Evolutionary conservation across 1,140 invertebrate species (phyloP), one percentile per base, ranked within the genome.

Genomic region (Phenacoccus solenopsis): DNA sequence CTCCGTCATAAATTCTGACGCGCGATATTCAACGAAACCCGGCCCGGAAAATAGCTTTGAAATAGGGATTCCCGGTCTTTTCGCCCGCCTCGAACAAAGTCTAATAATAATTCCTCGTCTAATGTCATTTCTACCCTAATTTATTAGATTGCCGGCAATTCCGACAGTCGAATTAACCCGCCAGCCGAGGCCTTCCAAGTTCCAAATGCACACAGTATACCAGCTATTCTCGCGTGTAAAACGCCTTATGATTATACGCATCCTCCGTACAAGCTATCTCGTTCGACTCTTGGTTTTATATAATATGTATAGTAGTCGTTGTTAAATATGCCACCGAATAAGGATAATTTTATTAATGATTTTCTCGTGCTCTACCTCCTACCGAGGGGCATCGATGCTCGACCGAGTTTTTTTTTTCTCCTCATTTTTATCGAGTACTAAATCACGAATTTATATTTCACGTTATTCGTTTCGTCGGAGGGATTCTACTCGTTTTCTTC

Each of bases 91-190:
- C 38, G 16, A 64, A 9, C 2, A 64, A 38, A 9, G 59, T 64
- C 59, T 64, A 64, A 64, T 64, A 64, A 64, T 64, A 64, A 64
- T 64, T 64, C 59, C 59, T 25, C 59, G 59, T 64, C 59, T 64
- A 64, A 64, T 64, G 59, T 64, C 59, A 27, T 64, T 64, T 64
- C 59, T 27, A 64, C 59, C 59, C 59, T 64, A 64, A 64, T 64
- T 64, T 64, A 64, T 64, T 64, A 27, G 59, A 49, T 49, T 49
- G 38, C 38, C 38, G 20, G 38, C 38, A 49, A 49, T 49, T 49
- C 38, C 38, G 38, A 49, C 38, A 49, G 38, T 49, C 38, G 38
- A 49, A 49, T n/a, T 49, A 49, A n/a, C 38, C 38, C 38, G 38
- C 38, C n/a, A n/a, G n/a, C n/a, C n/a, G n/a, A n/a, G n/a, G n/a